These are phyloP conservation scores for Buphagus erythrorhynchus DNA, from an alignment of 2,797 vertebrate species.

Conservation along the genomic window DNA sequence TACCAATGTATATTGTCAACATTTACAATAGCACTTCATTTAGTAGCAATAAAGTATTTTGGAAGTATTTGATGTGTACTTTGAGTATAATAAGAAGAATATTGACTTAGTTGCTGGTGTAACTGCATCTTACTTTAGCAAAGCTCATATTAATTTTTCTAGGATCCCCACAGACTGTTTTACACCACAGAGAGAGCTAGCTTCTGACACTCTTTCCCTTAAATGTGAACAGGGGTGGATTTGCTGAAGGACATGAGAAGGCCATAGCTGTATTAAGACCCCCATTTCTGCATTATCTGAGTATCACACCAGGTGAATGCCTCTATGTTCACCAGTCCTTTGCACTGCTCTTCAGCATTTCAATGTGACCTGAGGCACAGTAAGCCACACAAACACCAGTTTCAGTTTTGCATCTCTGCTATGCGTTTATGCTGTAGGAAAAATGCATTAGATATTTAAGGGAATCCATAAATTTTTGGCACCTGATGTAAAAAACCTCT, in stretches of 20 bases:
- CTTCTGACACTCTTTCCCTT: background rate
- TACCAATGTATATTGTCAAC: background rate
- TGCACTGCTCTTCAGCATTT: background rate
- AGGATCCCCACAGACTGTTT: background rate
- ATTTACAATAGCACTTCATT: background rate
- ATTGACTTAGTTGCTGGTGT: background rate
- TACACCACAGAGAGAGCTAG: background rate
- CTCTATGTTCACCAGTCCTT: background rate
- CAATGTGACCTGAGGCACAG: background rate
- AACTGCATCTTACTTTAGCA: background rate
- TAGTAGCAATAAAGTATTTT: background rate
- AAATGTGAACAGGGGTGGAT: background rate
- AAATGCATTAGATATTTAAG: background rate
- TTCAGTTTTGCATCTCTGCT: background rate
- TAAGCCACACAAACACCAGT: background rate
- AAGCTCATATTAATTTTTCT: background rate
- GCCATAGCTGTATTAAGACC: background rate
- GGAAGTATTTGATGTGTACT: background rate
- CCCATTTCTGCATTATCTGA: background rate
- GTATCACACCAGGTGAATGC: background rate
- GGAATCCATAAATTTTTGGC: background rate
- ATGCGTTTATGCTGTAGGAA: background rate
- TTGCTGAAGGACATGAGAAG: background rate
- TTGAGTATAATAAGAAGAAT: background rate
- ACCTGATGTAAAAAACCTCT: background rate